Evolutionary conservation across 92 coral and sea anemone species (phyloP).

Genomic region (Muricea muricata): DNA sequence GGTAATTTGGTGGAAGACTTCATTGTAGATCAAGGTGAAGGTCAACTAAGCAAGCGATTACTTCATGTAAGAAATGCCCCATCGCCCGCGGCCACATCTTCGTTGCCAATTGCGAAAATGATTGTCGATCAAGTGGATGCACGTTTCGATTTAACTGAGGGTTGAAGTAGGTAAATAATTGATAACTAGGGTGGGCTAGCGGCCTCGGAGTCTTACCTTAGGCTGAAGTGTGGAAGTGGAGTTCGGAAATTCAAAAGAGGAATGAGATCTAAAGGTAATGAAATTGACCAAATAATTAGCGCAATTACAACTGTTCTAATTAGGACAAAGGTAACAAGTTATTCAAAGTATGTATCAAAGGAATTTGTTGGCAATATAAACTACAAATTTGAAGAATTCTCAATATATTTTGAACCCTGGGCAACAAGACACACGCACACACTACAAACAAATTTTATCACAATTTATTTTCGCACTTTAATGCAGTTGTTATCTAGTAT

Average conservation of each 20-base stretch:
- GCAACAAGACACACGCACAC: too few species aligned
- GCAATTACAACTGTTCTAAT: too few species aligned
- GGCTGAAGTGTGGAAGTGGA: background rate
- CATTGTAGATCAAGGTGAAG: conserved; percentile 90
- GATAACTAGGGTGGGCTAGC: background rate
- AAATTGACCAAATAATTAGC: too few species aligned
- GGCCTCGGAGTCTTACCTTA: too few species aligned
- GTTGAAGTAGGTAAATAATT: background rate
- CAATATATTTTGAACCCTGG: too few species aligned
- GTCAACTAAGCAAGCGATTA: conserved; percentile 85
- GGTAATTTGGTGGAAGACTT: conserved; percentile 95
- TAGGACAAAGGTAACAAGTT: too few species aligned
- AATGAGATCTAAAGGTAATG: background rate
- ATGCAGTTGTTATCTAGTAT: background rate
- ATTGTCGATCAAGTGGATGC: conserved; percentile 78
- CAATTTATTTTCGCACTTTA: background rate
- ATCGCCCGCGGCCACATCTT: conserved; percentile 97
- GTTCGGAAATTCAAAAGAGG: background rate
- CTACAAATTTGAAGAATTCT: too few species aligned
- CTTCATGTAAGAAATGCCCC: conserved; percentile 97
- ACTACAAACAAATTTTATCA: background rate
- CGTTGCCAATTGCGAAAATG: conserved; percentile 91
- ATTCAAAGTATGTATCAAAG: too few species aligned
- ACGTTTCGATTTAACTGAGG: conserved; percentile 65
- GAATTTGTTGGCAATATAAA: too few species aligned